Conservation (phyloP, 2,888 invertebrate genomes). For the Keiferia lycopersicella region DNA sequence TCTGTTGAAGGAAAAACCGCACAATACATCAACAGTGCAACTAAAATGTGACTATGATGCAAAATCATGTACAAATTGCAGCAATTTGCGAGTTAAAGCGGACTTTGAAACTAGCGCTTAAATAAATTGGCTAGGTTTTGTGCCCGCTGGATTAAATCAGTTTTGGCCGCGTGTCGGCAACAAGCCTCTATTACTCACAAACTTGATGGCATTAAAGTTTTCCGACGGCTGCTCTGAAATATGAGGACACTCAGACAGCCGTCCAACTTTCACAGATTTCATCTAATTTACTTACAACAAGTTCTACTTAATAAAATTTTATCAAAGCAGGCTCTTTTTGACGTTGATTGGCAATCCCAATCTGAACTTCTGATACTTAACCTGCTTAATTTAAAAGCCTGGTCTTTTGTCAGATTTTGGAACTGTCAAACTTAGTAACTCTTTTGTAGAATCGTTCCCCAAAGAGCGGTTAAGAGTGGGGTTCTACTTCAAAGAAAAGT, state of each 20-base stretch:
- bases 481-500: slow-evolving; percentile 16
- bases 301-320: slow-evolving; percentile 22
- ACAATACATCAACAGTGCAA: not conserved
- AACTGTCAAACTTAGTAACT: slow-evolving; percentile 24
- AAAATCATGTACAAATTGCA: slow-evolving; percentile 43
- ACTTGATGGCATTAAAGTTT: slow-evolving; percentile 66
- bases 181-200: slow-evolving; percentile 63
- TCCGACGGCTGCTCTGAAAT: slow-evolving; percentile 52
- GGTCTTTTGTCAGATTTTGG: slow-evolving; percentile 9
- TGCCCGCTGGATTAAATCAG: slow-evolving; percentile 54
- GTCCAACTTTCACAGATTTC: slow-evolving; percentile 37
- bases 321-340: slow-evolving; percentile 18
- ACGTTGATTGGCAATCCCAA: slow-evolving; percentile 20
- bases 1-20: slow-evolving; percentile 17
- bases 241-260: slow-evolving; percentile 51
- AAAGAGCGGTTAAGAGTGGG: not conserved
- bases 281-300: slow-evolving; percentile 31
- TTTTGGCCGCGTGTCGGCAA: slow-evolving; percentile 46
- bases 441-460: slow-evolving; percentile 17
- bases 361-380: not conserved
- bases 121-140: slow-evolving; percentile 56
- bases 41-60: slow-evolving; percentile 29
- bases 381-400: slow-evolving; percentile 5
- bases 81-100: slow-evolving; percentile 45
- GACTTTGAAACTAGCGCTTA: slow-evolving; percentile 47